Evolutionary conservation across 2,888 invertebrate genomes (phyloP).

Genomic region (Brachynemurus nebulosus): DNA sequence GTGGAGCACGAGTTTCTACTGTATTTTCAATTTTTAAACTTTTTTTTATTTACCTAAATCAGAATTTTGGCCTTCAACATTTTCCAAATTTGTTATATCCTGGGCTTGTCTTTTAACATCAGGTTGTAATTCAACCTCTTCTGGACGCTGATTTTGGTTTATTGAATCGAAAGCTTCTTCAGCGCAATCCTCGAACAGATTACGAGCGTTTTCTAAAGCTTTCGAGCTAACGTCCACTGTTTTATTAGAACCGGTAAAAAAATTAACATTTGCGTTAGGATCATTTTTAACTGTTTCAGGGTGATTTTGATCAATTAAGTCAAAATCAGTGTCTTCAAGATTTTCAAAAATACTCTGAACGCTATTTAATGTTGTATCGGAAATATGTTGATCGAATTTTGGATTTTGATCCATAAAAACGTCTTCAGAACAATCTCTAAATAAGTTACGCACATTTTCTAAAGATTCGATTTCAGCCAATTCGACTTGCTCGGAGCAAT

Average conservation of each 20-base stretch:
- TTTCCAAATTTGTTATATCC: background rate
- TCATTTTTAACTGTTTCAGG: constrained; percentile 10
- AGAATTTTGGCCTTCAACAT: background rate
- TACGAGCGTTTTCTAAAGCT: constrained; percentile 25
- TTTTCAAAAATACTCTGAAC: background rate
- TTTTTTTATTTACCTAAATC: no score
- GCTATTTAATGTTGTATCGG: no score
- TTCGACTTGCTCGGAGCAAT: no score
- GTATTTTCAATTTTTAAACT: no score
- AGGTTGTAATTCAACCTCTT: background rate
- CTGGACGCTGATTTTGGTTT: background rate
- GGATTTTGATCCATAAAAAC: no score
- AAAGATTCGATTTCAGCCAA: no score
- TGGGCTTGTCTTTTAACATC: background rate
- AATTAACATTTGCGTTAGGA: constrained; percentile 16
- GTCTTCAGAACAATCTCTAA: no score
- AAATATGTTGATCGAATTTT: no score
- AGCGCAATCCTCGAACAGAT: constrained; percentile 26
- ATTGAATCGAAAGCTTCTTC: constrained; percentile 22
- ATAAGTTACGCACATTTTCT: no score
- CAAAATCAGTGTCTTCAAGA: background rate
- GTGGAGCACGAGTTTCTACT: no score
- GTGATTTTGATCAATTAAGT: background rate
- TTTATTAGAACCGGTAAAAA: constrained; percentile 29
- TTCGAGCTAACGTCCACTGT: constrained; percentile 28